Evolutionary conservation across 2,113 vertebrate species (phyloP), one percentile per base, ranked within the genome.

Genomic region (Pseudorasbora parva): DNA sequence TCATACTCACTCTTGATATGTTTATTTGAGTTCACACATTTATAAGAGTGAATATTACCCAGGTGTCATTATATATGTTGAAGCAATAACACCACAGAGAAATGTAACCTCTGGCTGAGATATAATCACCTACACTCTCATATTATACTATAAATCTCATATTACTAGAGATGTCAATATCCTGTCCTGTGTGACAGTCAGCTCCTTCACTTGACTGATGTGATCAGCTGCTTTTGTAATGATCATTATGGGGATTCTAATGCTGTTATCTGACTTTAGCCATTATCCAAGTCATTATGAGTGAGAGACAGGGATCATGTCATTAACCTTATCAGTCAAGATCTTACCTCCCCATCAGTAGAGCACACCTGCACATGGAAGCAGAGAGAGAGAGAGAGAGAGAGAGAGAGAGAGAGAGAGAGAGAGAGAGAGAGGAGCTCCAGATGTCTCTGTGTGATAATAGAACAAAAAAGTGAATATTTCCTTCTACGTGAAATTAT

Each of bases 381-480:
- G 14, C 33, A 14, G 11, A 76, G 23, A 82, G 47, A 82, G 47
- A 49, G 56, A 82, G 71, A 62, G 7, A n/a, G n/a, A n/a, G n/a
- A n/a, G n/a, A n/a, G n/a, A n/a, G n/a, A n/a, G n/a, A n/a, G n/a
- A n/a, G n/a, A n/a, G n/a, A n/a, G n/a, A n/a, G n/a, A n/a, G n/a
- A 14, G 11, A 76, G 23, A 82, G 47, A 82, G 47, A 49, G 56
- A 82, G 71, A 62, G 7, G 19, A 27, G 19, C 57, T 71, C 30
- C 74, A 64, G 84, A 62, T 62, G 59, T 71, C 72, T 56, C 54
- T 69, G 33, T 72, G 78, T 47, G 78, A 81, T 84, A 49, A 83
- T 47, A 77, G 54, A 87, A 81, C 81, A 69, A 49, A 56, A 45
- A 60, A 56, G 57, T 82, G 73, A 82, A 84, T 73, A 82, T 82